A percentile compares a stretch with the other conserved stretches of the same genome.
phyloP scores from a whole-genome alignment of 2,888 invertebrate species.

The Octonoba sinensis region DNA sequence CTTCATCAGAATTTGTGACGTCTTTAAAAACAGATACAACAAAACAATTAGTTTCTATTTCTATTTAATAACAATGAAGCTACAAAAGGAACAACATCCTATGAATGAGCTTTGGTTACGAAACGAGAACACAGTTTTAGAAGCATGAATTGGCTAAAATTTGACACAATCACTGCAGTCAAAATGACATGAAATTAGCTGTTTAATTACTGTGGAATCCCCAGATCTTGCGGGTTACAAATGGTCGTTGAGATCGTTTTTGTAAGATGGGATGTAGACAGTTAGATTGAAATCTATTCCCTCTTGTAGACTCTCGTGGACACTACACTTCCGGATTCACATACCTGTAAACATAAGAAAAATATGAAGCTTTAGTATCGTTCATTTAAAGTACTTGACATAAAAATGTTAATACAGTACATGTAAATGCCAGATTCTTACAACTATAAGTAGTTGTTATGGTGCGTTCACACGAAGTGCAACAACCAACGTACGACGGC shows the following conservation, averaged over 20 bases:
- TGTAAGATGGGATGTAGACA: neutral
- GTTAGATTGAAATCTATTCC: slow-evolving; percentile 10
- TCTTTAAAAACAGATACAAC: too few relatives aligned
- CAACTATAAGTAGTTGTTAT: too few relatives aligned
- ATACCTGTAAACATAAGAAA: slow-evolving; percentile 74
- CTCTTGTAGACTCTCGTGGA: slow-evolving; percentile 81
- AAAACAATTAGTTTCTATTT: too few relatives aligned
- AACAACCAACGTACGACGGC: too few relatives aligned
- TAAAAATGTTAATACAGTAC: too few relatives aligned
- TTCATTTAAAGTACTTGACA: neutral
- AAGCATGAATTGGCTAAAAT: slow-evolving; percentile 14
- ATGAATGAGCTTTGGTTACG: too few relatives aligned
- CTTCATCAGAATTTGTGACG: too few relatives aligned
- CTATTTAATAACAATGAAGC: too few relatives aligned
- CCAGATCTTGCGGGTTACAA: slow-evolving; percentile 22
- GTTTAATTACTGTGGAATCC: neutral
- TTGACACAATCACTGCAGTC: slow-evolving; percentile 32
- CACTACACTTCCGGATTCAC: slow-evolving; percentile 80
- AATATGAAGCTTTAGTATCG: neutral
- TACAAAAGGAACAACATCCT: too few relatives aligned
- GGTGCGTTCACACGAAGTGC: too few relatives aligned
- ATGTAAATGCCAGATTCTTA: too few relatives aligned
- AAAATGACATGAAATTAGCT: too few relatives aligned
- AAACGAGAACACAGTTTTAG: slow-evolving; percentile 11
- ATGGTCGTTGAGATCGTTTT: slow-evolving; percentile 37